Evolutionary conservation across 1,140 invertebrate species (phyloP).

Genomic region (Drosophila baimaii): DNA sequence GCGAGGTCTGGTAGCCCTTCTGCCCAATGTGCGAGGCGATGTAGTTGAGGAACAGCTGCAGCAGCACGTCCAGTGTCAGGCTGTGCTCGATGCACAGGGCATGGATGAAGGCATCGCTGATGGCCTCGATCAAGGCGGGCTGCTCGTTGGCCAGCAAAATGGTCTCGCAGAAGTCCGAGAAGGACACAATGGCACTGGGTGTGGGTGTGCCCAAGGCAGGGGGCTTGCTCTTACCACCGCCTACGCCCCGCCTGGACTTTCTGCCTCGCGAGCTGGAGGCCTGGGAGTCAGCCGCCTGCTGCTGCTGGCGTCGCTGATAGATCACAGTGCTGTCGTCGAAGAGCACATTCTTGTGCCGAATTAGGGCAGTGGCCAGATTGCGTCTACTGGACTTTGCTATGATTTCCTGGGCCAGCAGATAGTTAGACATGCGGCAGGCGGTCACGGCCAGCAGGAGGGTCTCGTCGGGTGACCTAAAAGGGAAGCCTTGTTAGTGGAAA

Average conservation of each 20-base stretch:
- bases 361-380: conserved; percentile 69
- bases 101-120: conserved; percentile 81
- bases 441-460: conserved; percentile 72
- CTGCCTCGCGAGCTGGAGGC: conserved; percentile 11
- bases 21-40: conserved; percentile 81
- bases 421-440: conserved; percentile 81
- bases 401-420: conserved; percentile 74
- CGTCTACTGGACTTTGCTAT: conserved; percentile 64
- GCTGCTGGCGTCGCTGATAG: conserved; percentile 64
- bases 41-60: conserved; percentile 81
- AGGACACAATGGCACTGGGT: conserved; percentile 65
- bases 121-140: conserved; percentile 74
- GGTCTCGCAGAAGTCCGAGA: conserved; percentile 80
- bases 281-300: conserved; percentile 24
- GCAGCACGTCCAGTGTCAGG: conserved; percentile 67
- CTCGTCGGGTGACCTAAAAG: conserved; percentile 69
- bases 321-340: conserved; percentile 79
- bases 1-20: conserved; percentile 81
- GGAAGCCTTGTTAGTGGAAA: neutral
- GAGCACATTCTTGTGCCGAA: conserved; percentile 77
- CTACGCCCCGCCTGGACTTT: conserved; percentile 27
- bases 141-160: conserved; percentile 78
- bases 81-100: conserved; percentile 78
- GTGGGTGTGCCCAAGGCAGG: conserved; percentile 33
- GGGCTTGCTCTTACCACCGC: conserved; percentile 27